These are phyloP conservation scores for Festucalex cinctus DNA, from an alignment of 2,113 vertebrate species.

Conservation along the genomic window DNA sequence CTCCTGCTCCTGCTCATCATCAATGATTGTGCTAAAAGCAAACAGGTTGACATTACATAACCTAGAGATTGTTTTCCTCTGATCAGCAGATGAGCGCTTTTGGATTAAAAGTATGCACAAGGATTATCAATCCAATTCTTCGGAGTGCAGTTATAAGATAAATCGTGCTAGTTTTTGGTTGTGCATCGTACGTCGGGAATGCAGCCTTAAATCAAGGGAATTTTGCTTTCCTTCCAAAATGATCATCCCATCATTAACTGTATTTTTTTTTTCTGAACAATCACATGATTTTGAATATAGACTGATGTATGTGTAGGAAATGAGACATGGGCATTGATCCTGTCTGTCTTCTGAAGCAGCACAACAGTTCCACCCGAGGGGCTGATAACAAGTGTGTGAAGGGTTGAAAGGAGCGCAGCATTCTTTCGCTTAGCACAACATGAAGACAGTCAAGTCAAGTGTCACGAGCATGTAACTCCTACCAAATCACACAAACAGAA, in stretches of 20 bases:
- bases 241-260: neutral
- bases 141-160: slow-evolving; percentile 54
- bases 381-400: slow-evolving; percentile 27
- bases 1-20: neutral
- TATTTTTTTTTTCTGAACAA: neutral
- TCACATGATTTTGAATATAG: slow-evolving; percentile 1
- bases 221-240: neutral
- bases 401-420: slow-evolving; percentile 44
- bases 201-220: neutral
- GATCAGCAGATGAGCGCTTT: slow-evolving; percentile 34
- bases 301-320: slow-evolving; percentile 28
- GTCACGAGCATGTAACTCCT: slow-evolving; percentile 26
- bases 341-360: slow-evolving; percentile 47
- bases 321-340: slow-evolving; percentile 21
- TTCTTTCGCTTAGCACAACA: slow-evolving; percentile 18
- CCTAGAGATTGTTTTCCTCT: slow-evolving; percentile 13
- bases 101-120: slow-evolving; percentile 45
- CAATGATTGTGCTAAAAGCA: slow-evolving; percentile 9
- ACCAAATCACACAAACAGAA: slow-evolving; percentile 1
- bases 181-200: slow-evolving; percentile 19
- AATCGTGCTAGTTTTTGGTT: slow-evolving; percentile 23
- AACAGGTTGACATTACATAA: slow-evolving; percentile 31
- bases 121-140: slow-evolving; percentile 62
- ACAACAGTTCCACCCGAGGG: slow-evolving; percentile 33
- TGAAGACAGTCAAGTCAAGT: slow-evolving; percentile 14